These are phyloP conservation scores for Myripristis jacobus DNA, from an alignment of 2,797 vertebrate genomes.

Conservation along the genomic window DNA sequence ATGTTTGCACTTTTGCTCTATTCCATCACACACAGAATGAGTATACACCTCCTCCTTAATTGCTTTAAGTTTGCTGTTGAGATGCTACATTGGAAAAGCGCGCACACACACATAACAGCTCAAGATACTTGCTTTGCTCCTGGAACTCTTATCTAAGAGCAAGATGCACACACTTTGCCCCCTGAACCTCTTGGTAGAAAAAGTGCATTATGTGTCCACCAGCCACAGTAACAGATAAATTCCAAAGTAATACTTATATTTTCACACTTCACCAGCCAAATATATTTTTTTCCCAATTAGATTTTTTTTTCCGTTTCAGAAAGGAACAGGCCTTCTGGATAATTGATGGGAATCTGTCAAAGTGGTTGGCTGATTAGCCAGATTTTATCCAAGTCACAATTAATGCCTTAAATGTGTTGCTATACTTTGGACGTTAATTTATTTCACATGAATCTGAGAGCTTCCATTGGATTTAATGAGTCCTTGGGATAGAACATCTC, in stretches of 20 bases:
- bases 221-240: neutral
- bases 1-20: too few species aligned
- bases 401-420: neutral
- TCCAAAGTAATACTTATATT: neutral
- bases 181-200: neutral
- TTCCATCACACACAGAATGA: too few species aligned
- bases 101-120: too few species aligned
- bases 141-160: too few species aligned
- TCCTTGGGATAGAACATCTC: constrained; percentile 22
- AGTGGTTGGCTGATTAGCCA: neutral
- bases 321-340: neutral
- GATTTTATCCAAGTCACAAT: neutral
- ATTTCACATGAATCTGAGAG: neutral
- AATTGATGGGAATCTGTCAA: neutral
- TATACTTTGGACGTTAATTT: neutral
- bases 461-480: constrained; percentile 44
- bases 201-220: neutral
- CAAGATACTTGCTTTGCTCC: too few species aligned
- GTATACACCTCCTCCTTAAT: too few species aligned
- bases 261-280: neutral
- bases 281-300: too few species aligned
- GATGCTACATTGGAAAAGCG: too few species aligned
- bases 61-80: too few species aligned
- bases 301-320: too few species aligned
- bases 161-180: too few species aligned